phyloP scores from a whole-genome alignment of 2,113 vertebrate species.

The Heliornis fulica region DNA sequence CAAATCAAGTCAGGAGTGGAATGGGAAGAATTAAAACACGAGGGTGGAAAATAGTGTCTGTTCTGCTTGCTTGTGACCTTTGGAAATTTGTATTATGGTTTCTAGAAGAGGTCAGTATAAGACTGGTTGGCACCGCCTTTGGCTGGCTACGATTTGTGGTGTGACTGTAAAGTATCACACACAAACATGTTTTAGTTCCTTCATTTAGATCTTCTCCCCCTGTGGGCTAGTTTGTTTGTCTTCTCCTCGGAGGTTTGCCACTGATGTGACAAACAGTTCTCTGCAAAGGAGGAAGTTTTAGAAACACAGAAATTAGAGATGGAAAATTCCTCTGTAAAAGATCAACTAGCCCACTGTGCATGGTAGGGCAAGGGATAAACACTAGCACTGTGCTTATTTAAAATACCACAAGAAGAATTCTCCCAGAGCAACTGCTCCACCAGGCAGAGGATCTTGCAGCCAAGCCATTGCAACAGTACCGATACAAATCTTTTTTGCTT shows the following conservation, averaged over 20 bases:
- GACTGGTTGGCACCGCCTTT: background rate
- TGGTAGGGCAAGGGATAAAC: background rate
- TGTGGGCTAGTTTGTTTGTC: background rate
- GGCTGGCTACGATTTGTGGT: background rate
- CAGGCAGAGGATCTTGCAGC: background rate
- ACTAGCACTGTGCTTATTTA: background rate
- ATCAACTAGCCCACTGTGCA: background rate
- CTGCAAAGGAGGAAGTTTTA: background rate
- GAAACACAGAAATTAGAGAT: slow-evolving; percentile 13
- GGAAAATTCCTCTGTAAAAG: slow-evolving; percentile 46
- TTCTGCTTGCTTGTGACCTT: background rate
- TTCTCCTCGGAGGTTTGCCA: background rate
- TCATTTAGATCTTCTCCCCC: background rate
- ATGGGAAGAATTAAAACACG: background rate
- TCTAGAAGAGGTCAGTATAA: background rate
- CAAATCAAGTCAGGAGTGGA: background rate
- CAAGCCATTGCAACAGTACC: background rate
- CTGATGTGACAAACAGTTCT: background rate
- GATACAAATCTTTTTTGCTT: background rate
- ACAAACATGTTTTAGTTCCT: background rate
- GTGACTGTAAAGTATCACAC: background rate
- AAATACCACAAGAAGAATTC: background rate
- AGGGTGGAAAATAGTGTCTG: background rate
- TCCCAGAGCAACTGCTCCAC: background rate
- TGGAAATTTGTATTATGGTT: background rate